phyloP scores from a whole-genome alignment of 2,888 invertebrate genomes.

The Drosophila picticornis region DNA sequence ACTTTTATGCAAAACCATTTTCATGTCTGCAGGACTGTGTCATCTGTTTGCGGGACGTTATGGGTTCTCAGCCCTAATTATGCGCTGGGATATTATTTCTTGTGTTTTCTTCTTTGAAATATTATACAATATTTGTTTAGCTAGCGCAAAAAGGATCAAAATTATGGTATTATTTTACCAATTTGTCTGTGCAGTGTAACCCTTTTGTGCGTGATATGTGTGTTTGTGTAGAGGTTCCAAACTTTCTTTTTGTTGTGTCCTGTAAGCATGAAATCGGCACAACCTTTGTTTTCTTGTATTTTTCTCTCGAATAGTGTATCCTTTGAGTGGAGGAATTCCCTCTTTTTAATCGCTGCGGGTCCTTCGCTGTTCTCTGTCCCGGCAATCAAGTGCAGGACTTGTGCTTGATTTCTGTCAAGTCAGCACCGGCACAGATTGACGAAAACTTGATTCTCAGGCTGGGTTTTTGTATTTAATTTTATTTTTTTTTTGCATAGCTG shows the following conservation, averaged over 20 bases:
- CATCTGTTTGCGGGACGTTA: slow-evolving; percentile 73
- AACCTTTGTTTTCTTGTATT: slow-evolving; percentile 38
- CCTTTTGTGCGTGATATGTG: slow-evolving; percentile 60
- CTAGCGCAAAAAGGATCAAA: slow-evolving; percentile 72
- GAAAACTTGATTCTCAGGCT: slow-evolving; percentile 61
- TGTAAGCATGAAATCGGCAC: slow-evolving; percentile 66
- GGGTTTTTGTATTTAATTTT: slow-evolving; percentile 10
- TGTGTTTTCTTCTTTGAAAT: slow-evolving; percentile 53
- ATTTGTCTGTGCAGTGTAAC: slow-evolving; percentile 77
- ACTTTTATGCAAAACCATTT: slow-evolving; percentile 74
- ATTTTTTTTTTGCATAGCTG: not conserved
- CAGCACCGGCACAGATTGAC: slow-evolving; percentile 46
- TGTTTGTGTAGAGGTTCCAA: slow-evolving; percentile 33
- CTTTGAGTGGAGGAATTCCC: slow-evolving; percentile 18
- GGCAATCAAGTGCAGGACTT: slow-evolving; percentile 61
- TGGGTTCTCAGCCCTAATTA: slow-evolving; percentile 48
- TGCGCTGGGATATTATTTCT: slow-evolving; percentile 13
- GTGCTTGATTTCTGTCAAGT: slow-evolving; percentile 74
- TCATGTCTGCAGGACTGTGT: slow-evolving; percentile 37
- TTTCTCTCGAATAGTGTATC: slow-evolving; percentile 48
- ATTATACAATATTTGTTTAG: slow-evolving; percentile 79
- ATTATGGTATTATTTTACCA: slow-evolving; percentile 80
- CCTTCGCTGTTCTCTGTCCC: slow-evolving; percentile 1
- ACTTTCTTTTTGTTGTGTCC: slow-evolving; percentile 23
- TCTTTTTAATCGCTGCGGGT: slow-evolving; percentile 37